A percentile compares a stretch with the other conserved stretches of the same genome.
These are phyloP conservation scores for Labia minor DNA, from an alignment of 2,888 invertebrate genomes.

Conservation along the genomic window DNA sequence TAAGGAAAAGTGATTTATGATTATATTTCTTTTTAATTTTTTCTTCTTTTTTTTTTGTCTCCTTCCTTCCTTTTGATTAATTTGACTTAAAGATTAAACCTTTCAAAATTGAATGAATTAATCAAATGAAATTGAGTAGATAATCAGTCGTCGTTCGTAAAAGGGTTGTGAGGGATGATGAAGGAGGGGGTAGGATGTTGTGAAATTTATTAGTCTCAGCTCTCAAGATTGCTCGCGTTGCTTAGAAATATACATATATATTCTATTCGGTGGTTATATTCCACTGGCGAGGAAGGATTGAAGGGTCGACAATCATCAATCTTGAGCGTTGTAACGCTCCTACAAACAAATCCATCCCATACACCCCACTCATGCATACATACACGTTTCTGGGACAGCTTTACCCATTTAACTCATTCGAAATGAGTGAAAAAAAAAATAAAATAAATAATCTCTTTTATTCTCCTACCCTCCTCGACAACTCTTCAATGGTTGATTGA, in stretches of 20 bases:
- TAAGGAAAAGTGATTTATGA: not conserved
- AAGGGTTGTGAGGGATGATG: not conserved
- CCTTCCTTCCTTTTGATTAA: not conserved
- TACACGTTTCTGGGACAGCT: not conserved
- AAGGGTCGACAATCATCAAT: conserved; percentile 13
- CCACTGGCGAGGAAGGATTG: not conserved
- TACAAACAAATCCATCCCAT: not conserved
- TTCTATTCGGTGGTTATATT: not conserved
- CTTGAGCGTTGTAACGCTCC: not conserved
- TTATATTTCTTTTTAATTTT: not conserved
- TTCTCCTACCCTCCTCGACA: too few relatives aligned
- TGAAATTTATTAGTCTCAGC: not conserved
- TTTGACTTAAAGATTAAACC: conserved; percentile 8
- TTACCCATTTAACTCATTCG: not conserved
- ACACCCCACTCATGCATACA: too few relatives aligned
- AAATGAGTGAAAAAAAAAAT: not conserved
- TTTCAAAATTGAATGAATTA: conserved; percentile 2
- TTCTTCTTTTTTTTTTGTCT: not conserved
- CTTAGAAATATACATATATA: not conserved
- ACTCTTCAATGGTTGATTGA: too few relatives aligned
- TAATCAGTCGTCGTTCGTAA: not conserved
- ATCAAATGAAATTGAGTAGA: conserved; percentile 13
- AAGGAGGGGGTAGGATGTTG: not conserved
- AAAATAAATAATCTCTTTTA: too few relatives aligned
- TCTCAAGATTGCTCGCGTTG: too few relatives aligned